Conservation (phyloP, 2,797 vertebrate species). For the Sebastes taczanowskii region DNA sequence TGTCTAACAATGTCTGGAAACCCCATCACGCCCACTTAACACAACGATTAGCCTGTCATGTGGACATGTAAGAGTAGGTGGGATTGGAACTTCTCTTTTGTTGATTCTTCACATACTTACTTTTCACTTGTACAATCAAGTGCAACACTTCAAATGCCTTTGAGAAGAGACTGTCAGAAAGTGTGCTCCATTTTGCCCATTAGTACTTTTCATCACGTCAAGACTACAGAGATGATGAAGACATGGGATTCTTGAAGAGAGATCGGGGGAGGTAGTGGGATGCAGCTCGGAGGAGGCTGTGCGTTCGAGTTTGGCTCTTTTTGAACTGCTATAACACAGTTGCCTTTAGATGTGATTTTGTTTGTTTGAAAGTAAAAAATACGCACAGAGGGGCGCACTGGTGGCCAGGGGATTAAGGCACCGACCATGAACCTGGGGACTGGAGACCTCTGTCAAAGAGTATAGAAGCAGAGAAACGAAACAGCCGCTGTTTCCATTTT, state of each 20-base stretch:
- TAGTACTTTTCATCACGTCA: not conserved
- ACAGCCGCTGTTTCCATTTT: too few species aligned
- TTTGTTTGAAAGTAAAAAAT: too few species aligned
- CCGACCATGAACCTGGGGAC: not conserved
- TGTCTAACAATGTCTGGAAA: not conserved
- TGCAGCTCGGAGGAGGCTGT: too few species aligned
- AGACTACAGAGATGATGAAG: not conserved
- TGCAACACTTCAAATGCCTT: not conserved
- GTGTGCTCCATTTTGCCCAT: not conserved
- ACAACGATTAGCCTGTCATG: not conserved
- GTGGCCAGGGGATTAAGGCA: not conserved
- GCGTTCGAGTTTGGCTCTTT: accelerated
- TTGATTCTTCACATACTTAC: not conserved
- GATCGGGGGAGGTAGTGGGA: too few species aligned
- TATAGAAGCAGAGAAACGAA: too few species aligned
- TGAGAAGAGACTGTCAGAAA: not conserved
- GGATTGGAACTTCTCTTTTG: not conserved
- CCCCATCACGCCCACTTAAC: not conserved
- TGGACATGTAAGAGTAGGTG: not conserved
- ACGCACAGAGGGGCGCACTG: accelerated
- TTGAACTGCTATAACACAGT: too few species aligned
- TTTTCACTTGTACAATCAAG: not conserved
- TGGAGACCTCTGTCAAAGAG: too few species aligned
- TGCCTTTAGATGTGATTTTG: too few species aligned
- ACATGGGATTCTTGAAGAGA: too few species aligned